These are phyloP conservation scores for Podarcis cretensis DNA, from an alignment of 2,113 vertebrate genomes.

Conservation along the genomic window DNA sequence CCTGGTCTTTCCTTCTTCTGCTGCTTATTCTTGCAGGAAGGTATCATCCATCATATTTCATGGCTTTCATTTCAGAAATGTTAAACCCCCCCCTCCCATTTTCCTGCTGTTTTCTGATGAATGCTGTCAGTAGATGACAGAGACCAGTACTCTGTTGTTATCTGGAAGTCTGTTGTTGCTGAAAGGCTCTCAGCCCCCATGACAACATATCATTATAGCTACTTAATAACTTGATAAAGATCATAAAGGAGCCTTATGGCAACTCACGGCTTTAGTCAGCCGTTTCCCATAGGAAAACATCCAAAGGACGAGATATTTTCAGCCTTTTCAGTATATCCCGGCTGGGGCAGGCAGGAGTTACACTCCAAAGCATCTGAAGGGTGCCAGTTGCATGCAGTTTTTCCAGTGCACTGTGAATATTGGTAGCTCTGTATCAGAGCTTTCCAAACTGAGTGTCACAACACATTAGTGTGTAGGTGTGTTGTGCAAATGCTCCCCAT, in stretches of 20 bases:
- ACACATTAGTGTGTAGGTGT: too few species aligned
- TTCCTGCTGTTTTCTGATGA: not conserved
- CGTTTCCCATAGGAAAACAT: not conserved
- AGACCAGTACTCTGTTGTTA: not conserved
- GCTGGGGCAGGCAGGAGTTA: too few species aligned
- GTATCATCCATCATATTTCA: slow-evolving; percentile 63
- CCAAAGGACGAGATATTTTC: not conserved
- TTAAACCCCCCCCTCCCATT: not conserved
- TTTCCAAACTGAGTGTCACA: too few species aligned
- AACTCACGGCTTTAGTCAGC: slow-evolving; percentile 15
- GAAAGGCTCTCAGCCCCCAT: slow-evolving; percentile 8
- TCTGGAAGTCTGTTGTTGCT: slow-evolving; percentile 20
- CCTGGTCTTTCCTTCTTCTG: slow-evolving; percentile 49
- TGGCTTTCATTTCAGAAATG: slow-evolving; percentile 39
- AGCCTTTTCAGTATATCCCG: not conserved
- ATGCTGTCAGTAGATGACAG: slow-evolving; percentile 31
- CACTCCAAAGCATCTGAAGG: too few species aligned
- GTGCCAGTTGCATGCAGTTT: too few species aligned
- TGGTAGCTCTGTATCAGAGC: too few species aligned
- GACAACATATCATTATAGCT: slow-evolving; percentile 39
- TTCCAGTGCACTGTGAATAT: too few species aligned
- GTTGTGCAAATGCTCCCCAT: too few species aligned
- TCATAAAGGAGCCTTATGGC: not conserved
- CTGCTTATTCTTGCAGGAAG: slow-evolving; percentile 53
- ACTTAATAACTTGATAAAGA: slow-evolving; percentile 51